Conservation (phyloP, 2,888 invertebrate genomes). For the Callinectes sapidus region DNA sequence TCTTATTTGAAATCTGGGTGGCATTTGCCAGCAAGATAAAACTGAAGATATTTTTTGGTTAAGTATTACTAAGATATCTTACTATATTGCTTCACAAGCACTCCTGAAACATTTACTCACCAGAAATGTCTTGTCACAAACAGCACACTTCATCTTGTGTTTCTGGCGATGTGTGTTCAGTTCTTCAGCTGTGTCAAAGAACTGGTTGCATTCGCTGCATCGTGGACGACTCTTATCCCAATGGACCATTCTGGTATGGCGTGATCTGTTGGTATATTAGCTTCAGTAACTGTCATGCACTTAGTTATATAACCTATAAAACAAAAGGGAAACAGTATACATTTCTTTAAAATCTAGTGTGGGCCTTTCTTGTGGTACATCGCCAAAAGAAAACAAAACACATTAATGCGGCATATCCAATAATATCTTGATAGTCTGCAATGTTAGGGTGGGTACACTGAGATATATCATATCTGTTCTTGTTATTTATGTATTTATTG, state of each 20-base stretch:
- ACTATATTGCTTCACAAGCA: background rate
- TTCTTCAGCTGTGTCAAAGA: background rate
- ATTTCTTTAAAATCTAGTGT: too few species aligned
- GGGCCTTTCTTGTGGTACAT: too few species aligned
- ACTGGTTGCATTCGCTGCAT: slow-evolving; percentile 36
- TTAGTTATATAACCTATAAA: background rate
- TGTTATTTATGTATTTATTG: too few species aligned
- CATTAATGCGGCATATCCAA: too few species aligned
- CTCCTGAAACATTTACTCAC: background rate
- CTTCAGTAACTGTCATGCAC: background rate
- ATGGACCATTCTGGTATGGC: slow-evolving; percentile 23
- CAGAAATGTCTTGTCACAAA: slow-evolving; percentile 40
- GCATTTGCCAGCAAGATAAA: too few species aligned
- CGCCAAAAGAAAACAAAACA: too few species aligned
- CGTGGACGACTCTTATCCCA: background rate
- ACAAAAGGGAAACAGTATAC: background rate
- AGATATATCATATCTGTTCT: too few species aligned
- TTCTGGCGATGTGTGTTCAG: slow-evolving; percentile 36
- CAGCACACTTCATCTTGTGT: slow-evolving; percentile 23
- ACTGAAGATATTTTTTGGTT: too few species aligned
- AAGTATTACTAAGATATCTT: too few species aligned
- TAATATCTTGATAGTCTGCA: too few species aligned
- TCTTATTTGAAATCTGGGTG: too few species aligned
- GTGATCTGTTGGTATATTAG: background rate
- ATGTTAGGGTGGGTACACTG: too few species aligned